Percentiles rank a stretch among this genome's conserved stretches.
These are phyloP conservation scores for Cygnus olor DNA, from an alignment of 2,797 vertebrate genomes.

Conservation along the genomic window DNA sequence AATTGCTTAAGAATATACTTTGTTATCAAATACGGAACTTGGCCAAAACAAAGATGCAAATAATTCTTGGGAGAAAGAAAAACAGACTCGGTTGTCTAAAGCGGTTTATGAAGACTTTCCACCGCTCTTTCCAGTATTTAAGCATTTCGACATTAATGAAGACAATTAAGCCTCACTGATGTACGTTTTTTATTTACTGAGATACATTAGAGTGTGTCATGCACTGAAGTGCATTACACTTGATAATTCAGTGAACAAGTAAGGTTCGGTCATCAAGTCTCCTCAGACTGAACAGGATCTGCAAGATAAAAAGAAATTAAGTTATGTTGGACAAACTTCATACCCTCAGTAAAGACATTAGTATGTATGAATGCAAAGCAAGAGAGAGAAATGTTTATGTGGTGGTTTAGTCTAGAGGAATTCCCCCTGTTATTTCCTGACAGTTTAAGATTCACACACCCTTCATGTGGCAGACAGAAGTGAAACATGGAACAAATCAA, in stretches of 20 bases:
- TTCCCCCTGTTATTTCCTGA: conserved; percentile 59
- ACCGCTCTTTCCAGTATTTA: neutral
- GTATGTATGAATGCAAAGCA: conserved; percentile 37
- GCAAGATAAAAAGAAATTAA: conserved; percentile 44
- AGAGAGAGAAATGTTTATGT: conserved; percentile 19
- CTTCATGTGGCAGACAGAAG: conserved; percentile 66
- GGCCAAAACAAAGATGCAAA: neutral
- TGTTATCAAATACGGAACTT: neutral
- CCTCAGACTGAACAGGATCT: conserved; percentile 32
- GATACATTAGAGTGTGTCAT: neutral
- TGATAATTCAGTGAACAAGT: conserved; percentile 22
- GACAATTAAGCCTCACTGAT: neutral
- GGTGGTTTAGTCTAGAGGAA: conserved; percentile 63
- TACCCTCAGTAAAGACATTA: neutral
- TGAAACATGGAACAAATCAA: conserved; percentile 70
- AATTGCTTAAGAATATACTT: neutral
- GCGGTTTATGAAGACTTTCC: neutral
- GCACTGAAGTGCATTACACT: neutral
- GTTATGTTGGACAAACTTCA: neutral
- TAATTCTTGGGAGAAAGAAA: neutral
- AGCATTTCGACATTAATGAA: neutral
- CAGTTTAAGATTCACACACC: conserved; percentile 38
- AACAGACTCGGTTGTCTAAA: neutral
- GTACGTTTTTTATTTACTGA: conserved; percentile 52
- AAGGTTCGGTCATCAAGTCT: neutral